These are phyloP conservation scores for Oeneis ivallda DNA, from an alignment of 2,888 invertebrate species.

Conservation along the genomic window DNA sequence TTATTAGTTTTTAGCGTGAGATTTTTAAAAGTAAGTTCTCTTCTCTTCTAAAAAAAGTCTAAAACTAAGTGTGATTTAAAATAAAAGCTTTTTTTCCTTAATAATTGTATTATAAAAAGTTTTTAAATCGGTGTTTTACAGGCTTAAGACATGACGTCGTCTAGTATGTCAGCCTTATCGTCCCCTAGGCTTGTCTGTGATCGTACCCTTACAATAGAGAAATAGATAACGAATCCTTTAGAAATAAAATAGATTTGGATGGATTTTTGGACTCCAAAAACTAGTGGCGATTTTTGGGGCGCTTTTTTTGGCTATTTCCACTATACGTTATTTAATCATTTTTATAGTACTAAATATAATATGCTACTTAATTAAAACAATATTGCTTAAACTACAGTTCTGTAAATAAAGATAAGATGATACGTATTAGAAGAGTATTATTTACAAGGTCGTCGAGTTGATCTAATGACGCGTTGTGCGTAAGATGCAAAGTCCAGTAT, in stretches of 20 bases:
- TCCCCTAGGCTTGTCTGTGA: too few relatives aligned
- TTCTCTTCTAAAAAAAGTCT: too few relatives aligned
- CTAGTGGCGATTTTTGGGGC: neutral
- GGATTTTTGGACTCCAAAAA: neutral
- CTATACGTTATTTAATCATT: neutral
- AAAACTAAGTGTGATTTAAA: too few relatives aligned
- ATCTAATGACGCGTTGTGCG: conserved; percentile 28
- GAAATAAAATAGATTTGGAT: neutral
- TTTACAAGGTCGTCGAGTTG: conserved; percentile 29
- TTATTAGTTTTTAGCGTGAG: too few relatives aligned
- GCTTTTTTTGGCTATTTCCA: neutral
- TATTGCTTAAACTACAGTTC: neutral
- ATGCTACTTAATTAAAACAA: neutral
- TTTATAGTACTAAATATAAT: neutral
- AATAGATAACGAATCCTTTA: too few relatives aligned
- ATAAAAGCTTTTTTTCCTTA: too few relatives aligned
- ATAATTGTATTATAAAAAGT: too few relatives aligned
- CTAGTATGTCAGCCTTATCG: too few relatives aligned
- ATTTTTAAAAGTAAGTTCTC: too few relatives aligned
- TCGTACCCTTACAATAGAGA: too few relatives aligned
- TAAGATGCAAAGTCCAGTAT: conserved; percentile 27
- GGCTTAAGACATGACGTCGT: too few relatives aligned
- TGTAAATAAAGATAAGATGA: conserved; percentile 8
- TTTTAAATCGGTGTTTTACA: too few relatives aligned
- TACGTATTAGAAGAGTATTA: conserved; percentile 18